A percentile compares a stretch with the other conserved stretches of the same genome.
phyloP scores from a whole-genome alignment of 2,797 vertebrate genomes.

The Hippocampus kuda region DNA sequence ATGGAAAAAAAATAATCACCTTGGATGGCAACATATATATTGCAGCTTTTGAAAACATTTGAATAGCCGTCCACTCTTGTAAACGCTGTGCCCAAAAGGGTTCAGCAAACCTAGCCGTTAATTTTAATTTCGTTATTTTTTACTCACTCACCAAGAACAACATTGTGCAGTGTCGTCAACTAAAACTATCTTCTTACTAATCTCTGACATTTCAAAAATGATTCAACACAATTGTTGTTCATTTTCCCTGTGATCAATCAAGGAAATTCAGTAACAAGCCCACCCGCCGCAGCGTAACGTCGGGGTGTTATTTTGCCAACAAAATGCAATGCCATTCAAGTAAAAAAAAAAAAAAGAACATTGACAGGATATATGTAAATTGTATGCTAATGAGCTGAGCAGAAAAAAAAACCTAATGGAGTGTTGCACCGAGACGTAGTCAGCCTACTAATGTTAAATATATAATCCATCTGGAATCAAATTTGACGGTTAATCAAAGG shows the following conservation, averaged over 20 bases:
- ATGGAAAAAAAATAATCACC: too few species aligned
- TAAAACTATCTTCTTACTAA: background rate
- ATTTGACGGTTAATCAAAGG: constrained; percentile 75
- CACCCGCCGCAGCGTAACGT: background rate
- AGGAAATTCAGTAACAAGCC: background rate
- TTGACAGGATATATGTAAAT: constrained; percentile 25
- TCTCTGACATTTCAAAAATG: background rate
- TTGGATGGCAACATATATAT: too few species aligned
- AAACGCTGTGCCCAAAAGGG: too few species aligned
- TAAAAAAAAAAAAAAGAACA: background rate
- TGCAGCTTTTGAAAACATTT: too few species aligned
- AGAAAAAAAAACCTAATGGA: constrained; percentile 44
- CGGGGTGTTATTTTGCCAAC: background rate
- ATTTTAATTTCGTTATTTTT: background rate
- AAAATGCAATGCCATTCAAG: background rate
- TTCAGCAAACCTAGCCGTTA: background rate
- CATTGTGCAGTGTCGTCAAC: background rate
- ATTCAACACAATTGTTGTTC: background rate
- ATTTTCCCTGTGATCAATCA: background rate
- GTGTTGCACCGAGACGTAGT: constrained; percentile 53
- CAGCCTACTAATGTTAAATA: constrained; percentile 69
- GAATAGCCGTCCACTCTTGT: too few species aligned
- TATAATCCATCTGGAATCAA: constrained; percentile 75
- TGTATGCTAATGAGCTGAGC: constrained; percentile 54
- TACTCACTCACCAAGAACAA: background rate